phyloP scores from a whole-genome alignment of 2,888 invertebrate genomes.

The Campaea margaritaria region DNA sequence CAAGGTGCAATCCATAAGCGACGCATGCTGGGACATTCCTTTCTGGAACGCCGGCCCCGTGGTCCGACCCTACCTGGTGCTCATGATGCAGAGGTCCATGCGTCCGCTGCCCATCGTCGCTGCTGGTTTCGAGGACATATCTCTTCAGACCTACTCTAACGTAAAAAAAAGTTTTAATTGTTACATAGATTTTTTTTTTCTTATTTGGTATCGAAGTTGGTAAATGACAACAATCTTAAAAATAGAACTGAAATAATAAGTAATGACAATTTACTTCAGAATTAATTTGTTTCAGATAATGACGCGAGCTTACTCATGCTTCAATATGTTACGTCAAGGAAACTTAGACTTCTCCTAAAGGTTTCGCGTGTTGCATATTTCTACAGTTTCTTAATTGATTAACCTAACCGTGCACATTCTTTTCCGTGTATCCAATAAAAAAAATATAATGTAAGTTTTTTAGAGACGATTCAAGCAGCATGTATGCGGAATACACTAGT shows the following conservation, averaged over 20 bases:
- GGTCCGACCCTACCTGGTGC: constrained; percentile 64
- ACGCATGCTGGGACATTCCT: constrained; percentile 63
- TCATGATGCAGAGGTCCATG: constrained; percentile 68
- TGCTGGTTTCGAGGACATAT: constrained; percentile 65
- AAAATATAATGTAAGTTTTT: too few species aligned
- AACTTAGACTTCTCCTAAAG: not conserved
- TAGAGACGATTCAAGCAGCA: too few species aligned
- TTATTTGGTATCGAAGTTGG: not conserved
- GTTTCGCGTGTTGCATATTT: too few species aligned
- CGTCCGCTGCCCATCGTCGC: constrained; percentile 60
- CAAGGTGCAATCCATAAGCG: constrained; percentile 52
- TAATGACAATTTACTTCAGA: too few species aligned
- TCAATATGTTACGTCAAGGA: constrained; percentile 56
- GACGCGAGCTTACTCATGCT: constrained; percentile 64
- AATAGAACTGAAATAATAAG: too few species aligned
- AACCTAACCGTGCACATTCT: too few species aligned
- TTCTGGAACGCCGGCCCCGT: constrained; percentile 66
- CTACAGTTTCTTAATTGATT: too few species aligned
- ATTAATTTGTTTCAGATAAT: constrained; percentile 64
- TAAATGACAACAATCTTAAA: too few species aligned
- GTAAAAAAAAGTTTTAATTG: constrained; percentile 47
- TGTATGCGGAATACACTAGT: too few species aligned
- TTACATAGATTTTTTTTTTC: constrained; percentile 22
- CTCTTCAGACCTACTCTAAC: constrained; percentile 67
- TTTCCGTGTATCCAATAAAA: too few species aligned